These are phyloP conservation scores for Sinocyclocheilus maitianheensis DNA, from an alignment of 2,113 vertebrate species.

Conservation along the genomic window DNA sequence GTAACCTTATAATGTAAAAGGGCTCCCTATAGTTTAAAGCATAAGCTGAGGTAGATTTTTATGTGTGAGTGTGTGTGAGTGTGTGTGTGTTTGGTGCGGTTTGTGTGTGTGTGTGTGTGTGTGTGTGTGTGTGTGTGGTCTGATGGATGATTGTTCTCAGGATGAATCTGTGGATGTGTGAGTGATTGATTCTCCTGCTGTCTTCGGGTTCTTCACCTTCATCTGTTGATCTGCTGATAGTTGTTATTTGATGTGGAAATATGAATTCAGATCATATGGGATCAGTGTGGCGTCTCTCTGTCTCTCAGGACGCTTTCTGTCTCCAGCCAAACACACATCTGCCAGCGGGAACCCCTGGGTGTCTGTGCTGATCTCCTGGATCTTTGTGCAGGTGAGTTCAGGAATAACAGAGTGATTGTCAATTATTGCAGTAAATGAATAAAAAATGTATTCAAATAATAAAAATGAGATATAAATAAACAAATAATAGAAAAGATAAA, in stretches of 20 bases:
- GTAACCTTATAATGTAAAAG: too few species aligned
- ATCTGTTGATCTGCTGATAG: neutral
- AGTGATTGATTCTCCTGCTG: conserved; percentile 10
- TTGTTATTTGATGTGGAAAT: neutral
- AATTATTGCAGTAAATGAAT: too few species aligned
- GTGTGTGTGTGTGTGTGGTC: neutral
- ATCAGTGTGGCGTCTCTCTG: conserved; percentile 12
- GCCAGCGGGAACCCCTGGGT: conserved; percentile 85
- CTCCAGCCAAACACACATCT: conserved; percentile 82
- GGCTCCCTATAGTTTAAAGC: too few species aligned
- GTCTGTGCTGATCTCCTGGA: conserved; percentile 87
- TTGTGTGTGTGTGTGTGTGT: neutral
- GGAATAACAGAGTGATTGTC: neutral
- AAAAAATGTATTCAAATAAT: too few species aligned
- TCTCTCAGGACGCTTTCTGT: conserved; percentile 76
- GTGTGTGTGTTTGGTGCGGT: neutral
- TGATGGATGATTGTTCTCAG: conserved; percentile 49
- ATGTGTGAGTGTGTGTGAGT: neutral
- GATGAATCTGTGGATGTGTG: neutral
- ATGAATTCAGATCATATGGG: neutral
- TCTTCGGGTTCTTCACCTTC: neutral
- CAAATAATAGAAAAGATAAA: neutral
- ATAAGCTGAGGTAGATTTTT: too few species aligned
- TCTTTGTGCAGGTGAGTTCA: conserved; percentile 83
- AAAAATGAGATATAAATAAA: too few species aligned